Conservation (phyloP, 2,113 vertebrate genomes). For the Pelvicachromis taeniatus region DNA sequence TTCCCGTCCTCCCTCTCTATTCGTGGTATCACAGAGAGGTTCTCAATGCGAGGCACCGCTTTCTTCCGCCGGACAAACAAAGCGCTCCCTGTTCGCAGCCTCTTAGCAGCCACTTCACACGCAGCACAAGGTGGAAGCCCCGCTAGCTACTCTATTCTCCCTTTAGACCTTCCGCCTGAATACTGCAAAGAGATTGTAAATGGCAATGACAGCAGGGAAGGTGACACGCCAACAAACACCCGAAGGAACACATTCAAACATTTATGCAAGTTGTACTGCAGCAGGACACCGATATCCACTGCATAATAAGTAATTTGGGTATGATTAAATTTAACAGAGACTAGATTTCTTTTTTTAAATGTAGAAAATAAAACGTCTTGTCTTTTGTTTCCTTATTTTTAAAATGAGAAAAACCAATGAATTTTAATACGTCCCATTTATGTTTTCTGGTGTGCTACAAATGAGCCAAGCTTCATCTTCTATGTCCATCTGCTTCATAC, state of each 20-base stretch:
- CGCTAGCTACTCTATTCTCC: constrained; percentile 8
- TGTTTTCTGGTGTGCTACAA: neutral
- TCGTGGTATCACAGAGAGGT: constrained; percentile 23
- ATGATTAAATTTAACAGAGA: neutral
- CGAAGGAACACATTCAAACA: neutral
- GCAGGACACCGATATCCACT: neutral
- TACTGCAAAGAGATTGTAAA: neutral
- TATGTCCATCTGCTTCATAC: neutral
- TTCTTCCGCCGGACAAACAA: constrained; percentile 68
- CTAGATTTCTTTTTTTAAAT: neutral
- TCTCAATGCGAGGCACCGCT: constrained; percentile 19
- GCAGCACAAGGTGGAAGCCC: constrained; percentile 64
- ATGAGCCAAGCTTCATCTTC: neutral
- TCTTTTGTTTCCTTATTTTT: neutral
- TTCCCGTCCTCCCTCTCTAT: neutral
- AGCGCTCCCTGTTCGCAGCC: constrained; percentile 75
- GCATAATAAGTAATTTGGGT: neutral
- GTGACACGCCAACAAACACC: constrained; percentile 6
- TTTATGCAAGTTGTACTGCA: neutral
- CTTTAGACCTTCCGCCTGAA: neutral
- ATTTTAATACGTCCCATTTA: neutral
- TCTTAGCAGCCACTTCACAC: constrained; percentile 83
- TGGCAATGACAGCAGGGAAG: neutral
- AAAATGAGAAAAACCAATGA: neutral
- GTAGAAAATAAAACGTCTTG: neutral